Percentiles rank a stretch among this genome's conserved stretches.
These are phyloP conservation scores for Eupristina koningsbergeri DNA, from an alignment of 1,140 invertebrate species.

Conservation along the genomic window DNA sequence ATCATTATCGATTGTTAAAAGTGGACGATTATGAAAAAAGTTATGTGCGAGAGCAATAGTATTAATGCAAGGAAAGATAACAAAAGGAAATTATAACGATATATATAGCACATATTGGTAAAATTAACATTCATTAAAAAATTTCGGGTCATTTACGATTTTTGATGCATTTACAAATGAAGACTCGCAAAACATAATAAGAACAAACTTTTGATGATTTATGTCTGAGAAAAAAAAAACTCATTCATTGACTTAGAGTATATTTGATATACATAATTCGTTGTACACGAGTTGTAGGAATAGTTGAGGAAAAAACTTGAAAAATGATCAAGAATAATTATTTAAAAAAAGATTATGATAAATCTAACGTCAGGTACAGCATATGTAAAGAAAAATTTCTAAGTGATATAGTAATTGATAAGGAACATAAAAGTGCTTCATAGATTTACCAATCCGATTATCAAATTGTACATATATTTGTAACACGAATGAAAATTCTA, in stretches of 20 bases:
- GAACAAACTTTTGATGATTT: constrained; percentile 37
- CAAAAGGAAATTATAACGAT: constrained; percentile 25
- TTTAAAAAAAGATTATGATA: constrained; percentile 1
- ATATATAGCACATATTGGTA: constrained; percentile 26
- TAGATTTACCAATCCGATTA: constrained; percentile 48
- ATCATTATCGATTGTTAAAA: constrained; percentile 28
- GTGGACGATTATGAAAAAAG: constrained; percentile 9
- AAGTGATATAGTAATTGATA: constrained; percentile 52
- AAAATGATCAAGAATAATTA: constrained; percentile 36
- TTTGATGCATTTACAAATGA: constrained; percentile 49
- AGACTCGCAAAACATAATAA: constrained; percentile 34
- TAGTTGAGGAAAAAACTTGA: constrained; percentile 6
- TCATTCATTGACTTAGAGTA: constrained; percentile 33
- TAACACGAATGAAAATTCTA: constrained; percentile 50
- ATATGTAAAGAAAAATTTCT: constrained; percentile 48
- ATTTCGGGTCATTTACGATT: constrained; percentile 39
- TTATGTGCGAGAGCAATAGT: constrained; percentile 21
- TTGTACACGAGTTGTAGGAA: constrained; percentile 20
- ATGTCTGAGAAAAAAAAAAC: constrained; percentile 19
- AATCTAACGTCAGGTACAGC: constrained; percentile 40
- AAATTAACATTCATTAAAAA: neutral
- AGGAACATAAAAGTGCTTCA: constrained; percentile 52
- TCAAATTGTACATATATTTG: constrained; percentile 57
- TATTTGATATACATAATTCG: constrained; percentile 37
- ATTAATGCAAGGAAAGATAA: constrained; percentile 27